These are phyloP conservation scores for Rhynchophorus ferrugineus DNA, from an alignment of 1,140 invertebrate genomes.

Conservation along the genomic window DNA sequence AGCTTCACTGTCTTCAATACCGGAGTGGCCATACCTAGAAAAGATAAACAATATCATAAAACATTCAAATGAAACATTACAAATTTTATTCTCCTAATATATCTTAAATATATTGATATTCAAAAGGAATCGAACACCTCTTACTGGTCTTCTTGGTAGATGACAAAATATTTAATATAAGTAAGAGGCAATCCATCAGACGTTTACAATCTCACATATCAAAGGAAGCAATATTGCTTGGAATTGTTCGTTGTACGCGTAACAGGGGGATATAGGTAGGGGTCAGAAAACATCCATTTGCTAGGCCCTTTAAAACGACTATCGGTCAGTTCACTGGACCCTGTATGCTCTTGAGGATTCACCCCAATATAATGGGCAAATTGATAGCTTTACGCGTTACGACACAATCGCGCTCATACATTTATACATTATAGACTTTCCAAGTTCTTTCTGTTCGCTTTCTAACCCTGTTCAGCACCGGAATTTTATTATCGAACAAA, in stretches of 20 bases:
- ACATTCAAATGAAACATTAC: no score
- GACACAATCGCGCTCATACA: conserved; percentile 32
- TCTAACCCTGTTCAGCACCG: no score
- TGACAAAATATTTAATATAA: neutral
- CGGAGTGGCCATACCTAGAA: no score
- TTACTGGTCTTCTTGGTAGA: no score
- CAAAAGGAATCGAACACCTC: no score
- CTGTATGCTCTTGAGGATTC: conserved; percentile 26
- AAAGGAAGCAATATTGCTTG: conserved; percentile 36
- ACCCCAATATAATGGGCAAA: conserved; percentile 33
- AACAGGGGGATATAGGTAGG: conserved; percentile 16
- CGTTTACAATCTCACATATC: conserved; percentile 32
- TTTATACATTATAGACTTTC: conserved; percentile 27
- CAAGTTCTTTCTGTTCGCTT: no score
- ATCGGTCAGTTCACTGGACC: conserved; percentile 30
- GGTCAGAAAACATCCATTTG: conserved; percentile 36
- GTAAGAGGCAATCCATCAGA: neutral
- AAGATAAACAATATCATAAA: no score
- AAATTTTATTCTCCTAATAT: no score
- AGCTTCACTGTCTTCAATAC: no score
- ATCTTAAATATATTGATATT: no score
- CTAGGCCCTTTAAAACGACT: conserved; percentile 34
- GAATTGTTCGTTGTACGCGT: conserved; percentile 22
- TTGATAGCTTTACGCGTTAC: conserved; percentile 32
- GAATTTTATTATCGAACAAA: no score